Percentiles rank a stretch among this genome's conserved stretches.
These are phyloP conservation scores for Lasioglossum villosulum DNA, from an alignment of 2,888 invertebrate genomes.

Conservation along the genomic window DNA sequence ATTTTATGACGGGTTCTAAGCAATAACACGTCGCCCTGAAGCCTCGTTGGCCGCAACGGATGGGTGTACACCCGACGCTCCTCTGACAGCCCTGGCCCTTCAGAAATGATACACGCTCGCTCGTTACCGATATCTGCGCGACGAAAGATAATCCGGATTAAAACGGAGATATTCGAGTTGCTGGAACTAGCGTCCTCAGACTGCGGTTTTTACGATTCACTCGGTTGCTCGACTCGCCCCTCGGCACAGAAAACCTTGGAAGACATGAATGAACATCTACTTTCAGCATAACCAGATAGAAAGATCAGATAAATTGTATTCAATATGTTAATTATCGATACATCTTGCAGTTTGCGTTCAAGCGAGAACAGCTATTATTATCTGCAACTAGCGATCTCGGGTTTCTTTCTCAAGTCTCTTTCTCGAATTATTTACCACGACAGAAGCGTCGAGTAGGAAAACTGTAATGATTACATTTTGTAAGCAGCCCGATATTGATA, in stretches of 20 bases:
- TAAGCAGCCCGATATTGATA: not conserved
- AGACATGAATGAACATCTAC: no score
- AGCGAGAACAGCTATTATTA: not conserved
- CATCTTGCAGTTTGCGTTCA: not conserved
- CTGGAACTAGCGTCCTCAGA: not conserved
- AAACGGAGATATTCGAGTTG: not conserved
- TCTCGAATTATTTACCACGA: not conserved
- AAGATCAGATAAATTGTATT: not conserved
- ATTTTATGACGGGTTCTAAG: slow-evolving; percentile 24
- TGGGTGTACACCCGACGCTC: not conserved
- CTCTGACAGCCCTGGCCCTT: not conserved
- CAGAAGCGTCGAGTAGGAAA: not conserved
- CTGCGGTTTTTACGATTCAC: not conserved
- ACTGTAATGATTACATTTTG: not conserved
- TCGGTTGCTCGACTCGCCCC: not conserved
- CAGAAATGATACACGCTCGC: not conserved
- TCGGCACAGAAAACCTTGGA: not conserved
- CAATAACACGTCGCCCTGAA: slow-evolving; percentile 13
- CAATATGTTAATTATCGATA: not conserved
- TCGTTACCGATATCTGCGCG: not conserved
- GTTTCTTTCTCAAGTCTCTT: not conserved
- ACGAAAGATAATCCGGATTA: slow-evolving; percentile 12
- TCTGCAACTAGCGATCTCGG: not conserved
- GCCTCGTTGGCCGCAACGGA: not conserved
- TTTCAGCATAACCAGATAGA: not conserved